These are phyloP conservation scores for Sorex maritimensis DNA, from an alignment of 2,797 vertebrate genomes.

Conservation along the genomic window DNA sequence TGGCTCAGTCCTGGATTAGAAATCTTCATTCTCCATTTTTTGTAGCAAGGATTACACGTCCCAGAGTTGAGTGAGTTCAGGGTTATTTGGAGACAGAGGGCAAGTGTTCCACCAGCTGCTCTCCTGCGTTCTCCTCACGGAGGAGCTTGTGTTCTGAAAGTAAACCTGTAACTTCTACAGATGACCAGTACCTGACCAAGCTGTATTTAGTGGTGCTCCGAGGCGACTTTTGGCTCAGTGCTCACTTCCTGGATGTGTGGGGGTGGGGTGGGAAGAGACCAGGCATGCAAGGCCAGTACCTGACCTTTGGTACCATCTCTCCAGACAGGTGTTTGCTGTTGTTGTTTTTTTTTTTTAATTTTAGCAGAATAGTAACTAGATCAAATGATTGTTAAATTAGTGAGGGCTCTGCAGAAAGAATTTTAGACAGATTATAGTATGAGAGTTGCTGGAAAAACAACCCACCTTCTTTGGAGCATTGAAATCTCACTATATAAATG, in stretches of 20 bases:
- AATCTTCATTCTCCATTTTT: neutral
- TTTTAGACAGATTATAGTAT: neutral
- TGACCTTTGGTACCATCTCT: no score
- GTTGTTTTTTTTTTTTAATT: neutral
- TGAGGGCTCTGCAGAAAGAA: neutral
- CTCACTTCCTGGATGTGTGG: no score
- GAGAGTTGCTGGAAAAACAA: neutral
- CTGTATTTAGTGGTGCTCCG: no score
- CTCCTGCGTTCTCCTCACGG: neutral
- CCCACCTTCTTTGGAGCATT: neutral
- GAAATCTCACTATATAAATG: neutral
- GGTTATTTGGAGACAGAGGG: neutral
- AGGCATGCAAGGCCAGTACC: no score
- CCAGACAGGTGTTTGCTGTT: neutral
- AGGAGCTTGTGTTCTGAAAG: constrained; percentile 50
- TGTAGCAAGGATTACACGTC: neutral
- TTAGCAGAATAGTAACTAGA: no score
- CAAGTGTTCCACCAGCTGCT: neutral
- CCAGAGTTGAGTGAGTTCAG: neutral
- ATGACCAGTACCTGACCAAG: neutral
- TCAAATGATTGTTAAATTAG: no score
- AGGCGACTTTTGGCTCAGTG: no score
- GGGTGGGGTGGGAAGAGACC: no score
- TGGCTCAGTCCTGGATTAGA: neutral
- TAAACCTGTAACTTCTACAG: neutral